Evolutionary conservation across 64 coral and sea anemone species (phyloP).

Genomic region (Dendrophyllia cribrosa): DNA sequence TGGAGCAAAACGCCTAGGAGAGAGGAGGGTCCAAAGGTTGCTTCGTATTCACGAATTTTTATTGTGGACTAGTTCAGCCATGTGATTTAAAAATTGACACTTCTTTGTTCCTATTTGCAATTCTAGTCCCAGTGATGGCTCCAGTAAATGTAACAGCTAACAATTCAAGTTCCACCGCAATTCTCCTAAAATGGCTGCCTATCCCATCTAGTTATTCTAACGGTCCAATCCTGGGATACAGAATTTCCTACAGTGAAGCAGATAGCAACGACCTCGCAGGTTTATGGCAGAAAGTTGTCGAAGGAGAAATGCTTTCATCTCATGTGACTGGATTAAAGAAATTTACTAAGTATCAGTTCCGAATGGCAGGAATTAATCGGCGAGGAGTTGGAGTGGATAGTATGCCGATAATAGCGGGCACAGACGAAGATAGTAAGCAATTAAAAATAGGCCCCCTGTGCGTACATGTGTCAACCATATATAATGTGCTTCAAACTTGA

Average conservation of each 20-base stretch:
- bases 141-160: conserved; percentile 47
- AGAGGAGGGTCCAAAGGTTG: too few species aligned
- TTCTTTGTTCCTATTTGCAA: not conserved
- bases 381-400: conserved; percentile 87
- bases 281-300: not conserved
- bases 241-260: conserved; percentile 33
- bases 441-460: not conserved
- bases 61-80: too few species aligned
- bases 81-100: too few species aligned
- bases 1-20: too few species aligned
- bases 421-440: conserved; percentile 83
- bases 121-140: conserved; percentile 67
- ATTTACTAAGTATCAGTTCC: conserved; percentile 81
- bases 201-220: conserved; percentile 54
- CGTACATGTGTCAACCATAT: not conserved
- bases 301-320: conserved; percentile 14
- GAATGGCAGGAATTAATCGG: conserved; percentile 78
- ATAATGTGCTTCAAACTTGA: not conserved
- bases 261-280: not conserved
- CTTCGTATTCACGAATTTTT: too few species aligned
- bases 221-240: conserved; percentile 65
- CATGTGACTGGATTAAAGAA: conserved; percentile 47
- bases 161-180: conserved; percentile 63
- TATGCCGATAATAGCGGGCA: conserved; percentile 55
- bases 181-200: conserved; percentile 63